A percentile compares a stretch with the other conserved stretches of the same genome.
Conservation (phyloP, 2,113 vertebrate genomes). For the Ceyx melanurus region DNA sequence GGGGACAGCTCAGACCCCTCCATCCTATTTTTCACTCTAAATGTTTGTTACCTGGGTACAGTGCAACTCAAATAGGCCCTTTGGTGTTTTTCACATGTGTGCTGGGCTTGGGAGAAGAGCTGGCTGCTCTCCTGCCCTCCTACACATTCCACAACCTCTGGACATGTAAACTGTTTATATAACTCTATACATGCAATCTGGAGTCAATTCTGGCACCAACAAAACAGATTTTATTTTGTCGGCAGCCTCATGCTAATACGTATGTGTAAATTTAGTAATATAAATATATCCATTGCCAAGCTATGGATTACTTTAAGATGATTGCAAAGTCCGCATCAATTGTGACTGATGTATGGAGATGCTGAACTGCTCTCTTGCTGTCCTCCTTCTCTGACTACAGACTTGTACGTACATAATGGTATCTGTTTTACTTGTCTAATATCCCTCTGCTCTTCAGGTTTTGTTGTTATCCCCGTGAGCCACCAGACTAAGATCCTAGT, state of each 20-base stretch:
- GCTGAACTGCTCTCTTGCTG: background rate
- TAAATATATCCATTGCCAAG: background rate
- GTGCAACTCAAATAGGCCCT: background rate
- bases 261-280: background rate
- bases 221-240: background rate
- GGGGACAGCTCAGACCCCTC: background rate
- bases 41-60: background rate
- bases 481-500: background rate
- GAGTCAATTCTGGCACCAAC: background rate
- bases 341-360: background rate
- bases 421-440: background rate
- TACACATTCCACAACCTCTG: background rate
- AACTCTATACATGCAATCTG: background rate
- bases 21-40: background rate
- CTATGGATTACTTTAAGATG: background rate
- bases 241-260: background rate
- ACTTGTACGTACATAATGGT: fast-evolving
- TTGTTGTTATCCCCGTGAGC: background rate
- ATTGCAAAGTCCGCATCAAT: background rate
- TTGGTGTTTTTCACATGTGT: background rate
- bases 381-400: background rate
- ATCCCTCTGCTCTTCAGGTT: background rate
- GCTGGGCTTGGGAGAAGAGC: background rate
- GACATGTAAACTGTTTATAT: background rate
- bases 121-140: background rate